These are phyloP conservation scores for Dreissena rostriformis DNA, from an alignment of 1,140 invertebrate genomes.

Conservation along the genomic window DNA sequence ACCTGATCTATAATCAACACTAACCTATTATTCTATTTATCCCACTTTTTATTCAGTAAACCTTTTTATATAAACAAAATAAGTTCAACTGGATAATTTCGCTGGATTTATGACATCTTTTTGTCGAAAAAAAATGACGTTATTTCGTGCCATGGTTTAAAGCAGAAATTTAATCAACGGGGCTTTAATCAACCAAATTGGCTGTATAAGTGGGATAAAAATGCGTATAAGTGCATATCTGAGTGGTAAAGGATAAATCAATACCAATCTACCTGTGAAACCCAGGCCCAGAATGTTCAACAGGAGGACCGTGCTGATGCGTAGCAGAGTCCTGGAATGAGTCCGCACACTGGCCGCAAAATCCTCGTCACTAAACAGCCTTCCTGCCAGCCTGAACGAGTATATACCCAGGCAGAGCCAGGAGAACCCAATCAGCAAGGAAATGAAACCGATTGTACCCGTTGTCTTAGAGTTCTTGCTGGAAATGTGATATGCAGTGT, in stretches of 20 bases:
- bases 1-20: no score
- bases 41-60: no score
- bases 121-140: no score
- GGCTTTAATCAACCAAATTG: no score
- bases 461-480: conserved; percentile 76
- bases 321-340: conserved; percentile 81
- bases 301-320: conserved; percentile 73
- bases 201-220: no score
- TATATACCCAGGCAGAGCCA: conserved; percentile 79
- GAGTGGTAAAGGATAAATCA: background rate
- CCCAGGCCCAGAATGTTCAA: conserved; percentile 66
- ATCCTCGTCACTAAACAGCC: conserved; percentile 77
- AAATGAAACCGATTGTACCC: conserved; percentile 74
- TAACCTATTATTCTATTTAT: no score
- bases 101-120: no score
- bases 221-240: no score
- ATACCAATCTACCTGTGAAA: conserved; percentile 29
- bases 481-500: conserved; percentile 77
- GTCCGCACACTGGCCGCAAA: conserved; percentile 80
- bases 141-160: no score
- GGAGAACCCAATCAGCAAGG: conserved; percentile 74
- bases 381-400: conserved; percentile 73
- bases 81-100: no score
- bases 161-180: no score
- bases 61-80: no score